Conservation (phyloP, 2,888 invertebrate genomes). For the Cerastis rubricosa region DNA sequence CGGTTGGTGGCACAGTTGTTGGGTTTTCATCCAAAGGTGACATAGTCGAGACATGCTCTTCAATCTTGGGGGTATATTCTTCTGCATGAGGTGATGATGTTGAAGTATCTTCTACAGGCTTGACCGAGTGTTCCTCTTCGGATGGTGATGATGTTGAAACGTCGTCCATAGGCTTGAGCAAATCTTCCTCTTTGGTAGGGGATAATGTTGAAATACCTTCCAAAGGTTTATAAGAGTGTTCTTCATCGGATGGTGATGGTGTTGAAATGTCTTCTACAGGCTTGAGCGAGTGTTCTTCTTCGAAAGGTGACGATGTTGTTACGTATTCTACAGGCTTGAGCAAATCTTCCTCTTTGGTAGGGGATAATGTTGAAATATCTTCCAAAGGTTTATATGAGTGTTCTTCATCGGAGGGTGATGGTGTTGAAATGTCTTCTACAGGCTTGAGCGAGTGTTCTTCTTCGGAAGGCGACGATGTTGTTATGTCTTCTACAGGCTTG, state of each 20-base stretch:
- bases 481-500: conserved; percentile 5
- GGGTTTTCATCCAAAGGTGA: conserved; percentile 27
- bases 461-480: background rate
- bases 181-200: conserved; percentile 21
- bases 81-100: conserved; percentile 33
- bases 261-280: conserved; percentile 4
- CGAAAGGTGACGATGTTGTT: background rate
- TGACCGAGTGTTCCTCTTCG: conserved; percentile 16
- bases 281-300: background rate
- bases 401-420: conserved; percentile 41
- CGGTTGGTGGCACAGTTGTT: conserved; percentile 28
- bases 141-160: conserved; percentile 27
- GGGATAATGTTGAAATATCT: conserved; percentile 38
- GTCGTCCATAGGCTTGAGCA: conserved; percentile 13
- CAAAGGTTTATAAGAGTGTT: conserved; percentile 22
- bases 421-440: conserved; percentile 67
- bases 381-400: conserved; percentile 23
- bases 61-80: conserved; percentile 60
- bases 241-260: background rate
- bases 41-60: conserved; percentile 47
- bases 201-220: conserved; percentile 9
- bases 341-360: background rate
- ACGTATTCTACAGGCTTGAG: background rate
- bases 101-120: conserved; percentile 29
- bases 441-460: conserved; percentile 80